A percentile compares a stretch with the other conserved stretches of the same genome.
Conservation (phyloP, 1,140 invertebrate species). For the Zaprionus ornatus region DNA sequence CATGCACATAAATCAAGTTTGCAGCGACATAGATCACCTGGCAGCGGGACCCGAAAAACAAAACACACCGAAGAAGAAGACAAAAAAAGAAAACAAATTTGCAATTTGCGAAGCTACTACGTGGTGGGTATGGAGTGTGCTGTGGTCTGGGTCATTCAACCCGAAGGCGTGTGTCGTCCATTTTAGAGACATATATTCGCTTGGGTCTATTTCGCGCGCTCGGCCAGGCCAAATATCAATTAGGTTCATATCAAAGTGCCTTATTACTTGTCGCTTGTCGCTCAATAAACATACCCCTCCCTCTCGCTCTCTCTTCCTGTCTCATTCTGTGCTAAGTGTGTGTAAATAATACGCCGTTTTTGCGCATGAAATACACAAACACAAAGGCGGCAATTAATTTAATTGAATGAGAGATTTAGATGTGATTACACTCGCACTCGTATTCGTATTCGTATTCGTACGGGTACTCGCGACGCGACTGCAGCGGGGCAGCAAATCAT, state of each 20-base stretch:
- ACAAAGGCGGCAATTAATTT: conserved; percentile 64
- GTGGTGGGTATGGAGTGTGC: neutral
- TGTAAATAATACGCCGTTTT: conserved; percentile 51
- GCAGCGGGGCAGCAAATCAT: neutral
- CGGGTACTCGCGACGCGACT: neutral
- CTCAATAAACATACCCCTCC: conserved; percentile 20
- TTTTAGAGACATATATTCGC: conserved; percentile 6
- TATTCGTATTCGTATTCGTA: conserved; percentile 10
- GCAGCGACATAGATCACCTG: conserved; percentile 48
- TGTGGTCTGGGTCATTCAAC: conserved; percentile 25
- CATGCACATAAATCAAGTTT: conserved; percentile 50
- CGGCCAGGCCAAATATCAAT: conserved; percentile 35
- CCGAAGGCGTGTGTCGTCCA: conserved; percentile 30
- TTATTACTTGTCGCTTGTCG: conserved; percentile 12
- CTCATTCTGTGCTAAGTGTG: neutral
- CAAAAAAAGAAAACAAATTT: conserved; percentile 13
- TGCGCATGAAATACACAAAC: conserved; percentile 44
- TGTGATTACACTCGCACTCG: conserved; percentile 53
- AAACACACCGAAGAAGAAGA: neutral
- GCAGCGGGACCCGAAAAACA: conserved; percentile 2
- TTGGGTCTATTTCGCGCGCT: conserved; percentile 14
- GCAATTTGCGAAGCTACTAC: conserved; percentile 20
- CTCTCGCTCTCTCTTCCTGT: neutral
- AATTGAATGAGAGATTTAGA: conserved; percentile 71
- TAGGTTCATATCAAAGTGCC: conserved; percentile 20